A percentile compares a stretch with the other conserved stretches of the same genome.
Conservation (phyloP, 2,888 invertebrate genomes). For the Selenia dentaria region DNA sequence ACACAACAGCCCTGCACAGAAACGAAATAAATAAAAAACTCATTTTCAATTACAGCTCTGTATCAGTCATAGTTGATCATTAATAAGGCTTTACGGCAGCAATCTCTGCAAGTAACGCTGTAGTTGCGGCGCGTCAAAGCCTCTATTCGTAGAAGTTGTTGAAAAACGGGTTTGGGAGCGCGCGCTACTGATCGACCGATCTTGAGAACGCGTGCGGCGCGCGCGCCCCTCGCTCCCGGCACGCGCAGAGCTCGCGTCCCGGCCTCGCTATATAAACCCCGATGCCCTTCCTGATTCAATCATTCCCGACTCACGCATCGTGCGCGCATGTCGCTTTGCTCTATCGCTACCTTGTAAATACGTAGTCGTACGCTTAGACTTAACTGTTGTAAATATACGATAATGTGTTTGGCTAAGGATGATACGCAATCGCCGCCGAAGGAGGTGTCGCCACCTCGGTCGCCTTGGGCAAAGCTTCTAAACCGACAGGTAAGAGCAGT, state of each 20-base stretch:
- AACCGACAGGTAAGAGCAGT: constrained; percentile 79
- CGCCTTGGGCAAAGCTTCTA: constrained; percentile 84
- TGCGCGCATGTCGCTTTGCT: constrained; percentile 65
- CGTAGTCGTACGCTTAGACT: constrained; percentile 70
- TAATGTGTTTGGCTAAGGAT: constrained; percentile 84
- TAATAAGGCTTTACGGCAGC: constrained; percentile 61
- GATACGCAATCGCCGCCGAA: constrained; percentile 70
- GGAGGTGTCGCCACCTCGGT: constrained; percentile 75
- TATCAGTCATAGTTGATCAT: constrained; percentile 46
- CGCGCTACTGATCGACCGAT: constrained; percentile 61
- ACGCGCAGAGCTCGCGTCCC: constrained; percentile 53
- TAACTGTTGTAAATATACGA: constrained; percentile 57
- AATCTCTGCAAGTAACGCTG: constrained; percentile 43
- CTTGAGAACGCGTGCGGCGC: constrained; percentile 64
- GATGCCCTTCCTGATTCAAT: constrained; percentile 74
- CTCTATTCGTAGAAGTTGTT: constrained; percentile 74
- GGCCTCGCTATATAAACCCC: constrained; percentile 65
- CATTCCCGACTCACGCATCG: constrained; percentile 75
- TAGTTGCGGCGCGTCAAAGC: constrained; percentile 70
- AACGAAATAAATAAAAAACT: constrained; percentile 35
- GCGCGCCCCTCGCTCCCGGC: constrained; percentile 49
- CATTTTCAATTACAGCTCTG: constrained; percentile 35
- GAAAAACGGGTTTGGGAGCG: constrained; percentile 73
- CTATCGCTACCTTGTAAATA: constrained; percentile 67
- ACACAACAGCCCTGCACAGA: constrained; percentile 23